Base-by-base conservation (phyloP, 2,888 invertebrate genomes). In the Ophion ellenae region DNA sequence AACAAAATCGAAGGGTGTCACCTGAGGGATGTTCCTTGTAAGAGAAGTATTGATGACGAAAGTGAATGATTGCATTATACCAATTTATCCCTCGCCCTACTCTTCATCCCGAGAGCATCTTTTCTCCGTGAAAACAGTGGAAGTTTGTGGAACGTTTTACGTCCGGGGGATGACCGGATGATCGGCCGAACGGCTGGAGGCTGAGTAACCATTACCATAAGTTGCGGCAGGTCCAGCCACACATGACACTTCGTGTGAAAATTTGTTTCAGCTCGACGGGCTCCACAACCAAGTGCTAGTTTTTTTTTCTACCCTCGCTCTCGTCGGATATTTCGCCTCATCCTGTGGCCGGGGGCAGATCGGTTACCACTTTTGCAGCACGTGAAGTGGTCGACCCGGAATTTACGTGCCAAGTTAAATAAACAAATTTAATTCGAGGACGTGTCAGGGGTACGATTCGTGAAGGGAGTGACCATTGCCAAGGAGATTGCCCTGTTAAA, bases 181-280 rank as follows among this genome's bases (percentile, higher is more conserved):
- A 81, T 87, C 87, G 70, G 66, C 81, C 83, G 59, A 88, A 90
- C 89, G 90, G 90, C 90, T 89, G 89, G 88, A 89, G 88, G 69
- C 67, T 28, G 61, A 76, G 66, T 5, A 73, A 80, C 75, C 70
- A 80, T 59, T 45, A 76, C 32, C 73, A 77, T 57, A 57, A 81
- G 78, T 70, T 20, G 20, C 70, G 77, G 88, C 91, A 92, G 91
- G 91, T 92, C 90, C 91, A 86, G 89, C 84, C 80, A 87, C 91
- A 90, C 91, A 91, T 92, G 91, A 92, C 89, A 87, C 75, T 87
- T 84, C 91, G 92, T 92, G 92, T 92, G 92, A 92, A 92, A 92
- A 89, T 90, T 84, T 82, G 78, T 81, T 79, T 53, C 59, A 78
- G 74, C 77, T 78, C 61, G 36, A 2, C 67, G 69, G 4, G 71